A percentile compares a stretch with the other conserved stretches of the same genome.
Evolutionary conservation across 2,797 vertebrate genomes (phyloP).

Genomic region (Malacoraja senta): DNA sequence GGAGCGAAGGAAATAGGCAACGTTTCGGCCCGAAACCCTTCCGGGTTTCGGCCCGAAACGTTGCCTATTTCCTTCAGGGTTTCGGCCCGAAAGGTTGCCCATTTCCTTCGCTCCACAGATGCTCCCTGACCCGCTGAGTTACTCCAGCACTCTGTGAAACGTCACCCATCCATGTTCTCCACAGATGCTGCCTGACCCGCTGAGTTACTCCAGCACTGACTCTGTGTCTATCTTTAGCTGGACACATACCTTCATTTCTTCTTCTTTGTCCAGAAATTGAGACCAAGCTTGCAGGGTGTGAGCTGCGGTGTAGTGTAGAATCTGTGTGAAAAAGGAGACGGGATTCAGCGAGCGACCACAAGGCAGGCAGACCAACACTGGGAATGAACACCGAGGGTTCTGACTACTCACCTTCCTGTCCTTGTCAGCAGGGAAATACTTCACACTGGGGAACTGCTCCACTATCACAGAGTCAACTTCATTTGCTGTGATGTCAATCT

Average conservation of each 20-base stretch:
- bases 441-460: slow-evolving; percentile 65
- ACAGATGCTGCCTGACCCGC: no score
- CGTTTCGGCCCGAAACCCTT: no score
- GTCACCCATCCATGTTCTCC: no score
- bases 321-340: slow-evolving; percentile 52
- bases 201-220: no score
- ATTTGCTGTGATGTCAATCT: slow-evolving; percentile 76
- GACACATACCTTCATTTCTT: slow-evolving; percentile 56
- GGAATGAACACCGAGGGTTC: neutral
- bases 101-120: no score
- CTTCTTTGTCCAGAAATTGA: slow-evolving; percentile 66
- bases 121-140: no score
- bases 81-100: no score
- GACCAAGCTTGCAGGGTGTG: slow-evolving; percentile 63
- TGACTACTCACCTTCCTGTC: slow-evolving; percentile 57
- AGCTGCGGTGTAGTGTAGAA: slow-evolving; percentile 64
- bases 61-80: no score
- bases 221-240: neutral
- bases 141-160: no score
- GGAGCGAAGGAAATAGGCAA: no score
- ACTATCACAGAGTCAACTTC: slow-evolving; percentile 61
- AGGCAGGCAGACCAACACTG: neutral
- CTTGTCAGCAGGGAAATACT: slow-evolving; percentile 70
- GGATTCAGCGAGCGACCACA: neutral
- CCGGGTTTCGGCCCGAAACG: no score